Percentiles rank a stretch among this genome's conserved stretches.
Conservation (phyloP, 1,140 invertebrate species). For the Leguminivora glycinivorella region DNA sequence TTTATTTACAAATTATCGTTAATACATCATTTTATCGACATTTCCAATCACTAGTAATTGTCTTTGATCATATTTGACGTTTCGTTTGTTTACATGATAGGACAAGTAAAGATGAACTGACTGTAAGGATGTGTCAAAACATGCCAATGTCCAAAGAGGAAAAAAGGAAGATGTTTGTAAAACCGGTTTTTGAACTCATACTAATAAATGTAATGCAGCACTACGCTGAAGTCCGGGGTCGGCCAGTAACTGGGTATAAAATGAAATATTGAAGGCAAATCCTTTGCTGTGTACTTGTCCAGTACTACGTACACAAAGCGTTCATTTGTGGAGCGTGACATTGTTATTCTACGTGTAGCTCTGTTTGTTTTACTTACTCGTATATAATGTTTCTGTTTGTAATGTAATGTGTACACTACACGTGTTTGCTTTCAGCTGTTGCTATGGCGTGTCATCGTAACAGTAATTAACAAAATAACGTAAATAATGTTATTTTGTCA, state of each 20-base stretch:
- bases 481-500: too few species aligned
- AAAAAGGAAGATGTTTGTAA: too few species aligned
- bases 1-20: too few species aligned
- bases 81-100: too few species aligned
- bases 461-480: neutral
- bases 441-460: neutral
- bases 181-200: too few species aligned
- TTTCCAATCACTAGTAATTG: too few species aligned
- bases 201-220: too few species aligned
- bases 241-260: neutral
- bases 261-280: neutral
- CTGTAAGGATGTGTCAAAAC: too few species aligned
- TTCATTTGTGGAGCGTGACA: neutral
- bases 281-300: neutral
- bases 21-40: too few species aligned
- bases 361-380: conserved; percentile 9
- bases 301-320: neutral
- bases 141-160: too few species aligned
- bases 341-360: neutral
- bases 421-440: neutral
- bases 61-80: too few species aligned
- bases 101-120: too few species aligned
- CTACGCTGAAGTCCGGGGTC: neutral
- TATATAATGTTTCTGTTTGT: conserved; percentile 6
- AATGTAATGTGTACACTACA: neutral